Evolutionary conservation across 2,888 invertebrate species (phyloP), one percentile per base, ranked within the genome.

Genomic region (Eilema depressum): DNA sequence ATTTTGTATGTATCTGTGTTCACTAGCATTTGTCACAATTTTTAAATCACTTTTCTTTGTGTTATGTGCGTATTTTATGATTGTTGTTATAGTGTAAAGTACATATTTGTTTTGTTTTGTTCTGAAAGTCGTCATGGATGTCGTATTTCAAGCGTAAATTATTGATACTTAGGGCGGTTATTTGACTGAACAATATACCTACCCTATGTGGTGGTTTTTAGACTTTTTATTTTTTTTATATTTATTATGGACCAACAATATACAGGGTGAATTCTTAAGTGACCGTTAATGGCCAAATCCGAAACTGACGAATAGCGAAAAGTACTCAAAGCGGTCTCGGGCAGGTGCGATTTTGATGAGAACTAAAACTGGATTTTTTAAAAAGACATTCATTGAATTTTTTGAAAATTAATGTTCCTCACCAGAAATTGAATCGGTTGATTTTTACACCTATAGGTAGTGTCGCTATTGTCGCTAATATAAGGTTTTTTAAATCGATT

Each of bases 31-130:
- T 82, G 65, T 77, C 76, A 69, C 73, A 63, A 66, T 71, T 23
- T 67, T 70, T 68, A 59, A 64, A 20, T 71, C 65, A 72, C 47
- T 71, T 73, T 56, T 71, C 53, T 65, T 69, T 60, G 23, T 33
- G 64, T 57, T 25, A n/a, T 30, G 64, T 75, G 67, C 62, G 53
- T 75, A 71, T 74, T 62, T 60, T 71, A 75, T 74, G 74, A 68
- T 75, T 77, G 77, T 80, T 80, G 68, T 77, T 78, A 82, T 79
- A 77, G 77, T 84, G 71, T 85, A 78, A 73, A 26, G 25, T 73
- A 37, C 33, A 37, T 37, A 12, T 75, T 73, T 66, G 75, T 75
- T 77, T 80, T 72, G 62, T 79, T 77, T 77, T 65, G 62, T 77
- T 72, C 23, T 37, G 66, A 64, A 73, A 67, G 20, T 41, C 75